These are phyloP conservation scores for Heliconius himera DNA, from an alignment of 1,140 invertebrate species.

Conservation along the genomic window DNA sequence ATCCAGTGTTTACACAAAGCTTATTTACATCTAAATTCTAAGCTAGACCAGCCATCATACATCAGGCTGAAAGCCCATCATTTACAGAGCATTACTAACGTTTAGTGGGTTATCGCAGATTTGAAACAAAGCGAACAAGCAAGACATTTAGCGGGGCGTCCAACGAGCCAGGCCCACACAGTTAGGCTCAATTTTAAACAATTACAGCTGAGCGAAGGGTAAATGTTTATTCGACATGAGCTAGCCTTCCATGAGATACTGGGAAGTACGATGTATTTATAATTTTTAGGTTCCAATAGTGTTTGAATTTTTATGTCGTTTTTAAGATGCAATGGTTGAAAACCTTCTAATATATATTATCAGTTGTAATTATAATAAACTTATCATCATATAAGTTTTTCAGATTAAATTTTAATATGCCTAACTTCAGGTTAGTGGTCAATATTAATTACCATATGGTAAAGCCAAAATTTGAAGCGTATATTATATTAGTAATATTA, in stretches of 20 bases:
- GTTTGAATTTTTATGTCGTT: neutral
- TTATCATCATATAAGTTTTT: neutral
- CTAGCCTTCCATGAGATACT: conserved; percentile 6
- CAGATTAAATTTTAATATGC: neutral
- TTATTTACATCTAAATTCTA: conserved; percentile 17
- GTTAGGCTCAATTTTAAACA: conserved; percentile 80
- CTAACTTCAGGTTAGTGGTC: too few species aligned
- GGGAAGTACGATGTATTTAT: neutral
- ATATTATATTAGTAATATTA: too few species aligned
- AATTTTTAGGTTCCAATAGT: neutral
- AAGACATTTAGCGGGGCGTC: conserved; percentile 49
- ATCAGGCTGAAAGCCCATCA: conserved; percentile 40
- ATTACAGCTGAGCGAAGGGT: conserved; percentile 77
- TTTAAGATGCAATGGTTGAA: neutral
- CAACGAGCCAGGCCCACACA: conserved; percentile 74
- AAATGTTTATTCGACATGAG: conserved; percentile 78
- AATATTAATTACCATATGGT: too few species aligned
- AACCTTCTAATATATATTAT: neutral
- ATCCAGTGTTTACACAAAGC: conserved; percentile 40
- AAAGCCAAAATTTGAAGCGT: too few species aligned
- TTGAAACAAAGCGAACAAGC: conserved; percentile 57
- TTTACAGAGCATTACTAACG: conserved; percentile 37
- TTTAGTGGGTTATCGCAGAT: conserved; percentile 54
- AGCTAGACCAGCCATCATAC: conserved; percentile 17
- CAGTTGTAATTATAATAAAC: too few species aligned